Base-by-base conservation (phyloP, 2,113 vertebrate species). In the Raja brachyura region DNA sequence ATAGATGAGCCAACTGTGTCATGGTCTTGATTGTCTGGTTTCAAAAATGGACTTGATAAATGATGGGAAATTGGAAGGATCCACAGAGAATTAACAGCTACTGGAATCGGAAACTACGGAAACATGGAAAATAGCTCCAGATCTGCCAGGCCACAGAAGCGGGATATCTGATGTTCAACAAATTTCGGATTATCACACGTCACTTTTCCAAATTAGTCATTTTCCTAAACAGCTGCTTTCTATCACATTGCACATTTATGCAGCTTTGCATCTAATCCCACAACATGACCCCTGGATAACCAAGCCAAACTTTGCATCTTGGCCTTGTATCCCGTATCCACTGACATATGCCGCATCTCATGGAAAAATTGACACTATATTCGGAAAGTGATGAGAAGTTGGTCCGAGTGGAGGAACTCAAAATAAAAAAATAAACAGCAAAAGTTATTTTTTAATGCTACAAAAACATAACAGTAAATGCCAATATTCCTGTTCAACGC, bases 191-290 rank as follows among this genome's bases (percentile, higher is more conserved):
- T 48, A 70, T 73, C 66, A 39, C 8, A 73, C 73, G 70, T 48
- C 25, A 92, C 88, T 22, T 48, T 92, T 92, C 88, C 33, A 70
- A 73, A 33, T 73, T 73, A 39, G 33, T 31, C 66, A 92, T 39
- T 73, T 92, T 92, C 66, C 88, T 48, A 61, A 92, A 92, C 88
- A 92, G 88, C 88, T 92, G 88, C 31, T 92, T 92, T 73, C 39
- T 25, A 73, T 90, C 70, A 33, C 31, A 10, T 33, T 68, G 70
- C 33, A 92, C 88, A 92, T 92, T 70, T 25, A 22, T 68, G 13
- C 20, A 92, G 63, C 31, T 92, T 39, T 48, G 13, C 33, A 25
- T 66, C 88, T 92, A 73, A 92, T 92, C 66, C 63, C 33, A 48
- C 66, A 92, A 92, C 11, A 66, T 4, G 0, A 73, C 66, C 68